A percentile compares a stretch with the other conserved stretches of the same genome.
These are phyloP conservation scores for Netelia melanura DNA, from an alignment of 2,888 invertebrate species.

Conservation along the genomic window DNA sequence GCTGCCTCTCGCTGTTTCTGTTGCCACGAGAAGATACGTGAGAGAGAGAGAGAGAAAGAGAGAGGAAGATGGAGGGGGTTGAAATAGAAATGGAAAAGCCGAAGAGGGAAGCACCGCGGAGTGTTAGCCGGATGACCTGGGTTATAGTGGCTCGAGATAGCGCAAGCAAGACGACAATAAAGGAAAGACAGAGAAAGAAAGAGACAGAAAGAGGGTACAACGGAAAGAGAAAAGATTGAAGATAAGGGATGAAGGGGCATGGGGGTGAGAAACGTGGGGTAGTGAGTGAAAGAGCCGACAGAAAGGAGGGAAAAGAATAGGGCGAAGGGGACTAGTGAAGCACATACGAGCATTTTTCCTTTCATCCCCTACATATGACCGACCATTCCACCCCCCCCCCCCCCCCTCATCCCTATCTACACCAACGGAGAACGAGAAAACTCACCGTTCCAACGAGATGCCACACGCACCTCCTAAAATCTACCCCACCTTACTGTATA, in stretches of 20 bases:
- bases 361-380: slow-evolving; percentile 30
- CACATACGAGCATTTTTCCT: slow-evolving; percentile 25
- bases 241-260: not conserved
- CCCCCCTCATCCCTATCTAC: too few species aligned
- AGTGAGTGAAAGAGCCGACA: slow-evolving; percentile 24
- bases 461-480: not conserved
- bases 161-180: slow-evolving; percentile 41
- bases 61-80: slow-evolving; percentile 10
- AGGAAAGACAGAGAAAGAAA: slow-evolving; percentile 44
- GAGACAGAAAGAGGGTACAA: slow-evolving; percentile 36
- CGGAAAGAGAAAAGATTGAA: slow-evolving; percentile 30
- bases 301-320: slow-evolving; percentile 18
- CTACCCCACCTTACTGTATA: slow-evolving; percentile 7
- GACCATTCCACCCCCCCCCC: not conserved
- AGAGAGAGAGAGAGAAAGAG: not conserved
- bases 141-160: slow-evolving; percentile 58
- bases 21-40: slow-evolving; percentile 28
- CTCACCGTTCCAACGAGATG: slow-evolving; percentile 35
- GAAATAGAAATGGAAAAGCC: slow-evolving; percentile 68
- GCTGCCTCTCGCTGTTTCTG: slow-evolving; percentile 46
- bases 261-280: not conserved
- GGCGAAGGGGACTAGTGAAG: slow-evolving; percentile 10
- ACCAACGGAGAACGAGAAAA: slow-evolving; percentile 14
- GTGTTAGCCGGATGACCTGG: slow-evolving; percentile 67
- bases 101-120: slow-evolving; percentile 49